These are phyloP conservation scores for Aegotheles bennettii DNA, from an alignment of 2,113 vertebrate genomes.

Conservation along the genomic window DNA sequence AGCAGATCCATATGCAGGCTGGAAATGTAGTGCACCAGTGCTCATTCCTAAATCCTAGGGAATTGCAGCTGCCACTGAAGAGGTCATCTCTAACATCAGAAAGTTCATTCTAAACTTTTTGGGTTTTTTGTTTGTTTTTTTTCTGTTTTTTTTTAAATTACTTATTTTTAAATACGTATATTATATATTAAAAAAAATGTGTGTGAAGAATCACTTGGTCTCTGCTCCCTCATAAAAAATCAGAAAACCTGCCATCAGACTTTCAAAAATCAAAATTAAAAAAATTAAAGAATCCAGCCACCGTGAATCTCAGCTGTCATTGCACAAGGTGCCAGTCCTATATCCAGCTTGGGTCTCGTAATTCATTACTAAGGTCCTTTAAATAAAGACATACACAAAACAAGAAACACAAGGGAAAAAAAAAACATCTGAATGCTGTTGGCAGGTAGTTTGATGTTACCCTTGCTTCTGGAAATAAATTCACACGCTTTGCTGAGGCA, in stretches of 20 bases:
- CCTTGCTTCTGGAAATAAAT: not conserved
- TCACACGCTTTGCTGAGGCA: not conserved
- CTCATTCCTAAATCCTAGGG: not conserved
- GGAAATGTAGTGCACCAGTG: not conserved
- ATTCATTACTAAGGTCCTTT: not conserved
- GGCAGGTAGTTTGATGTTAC: not conserved
- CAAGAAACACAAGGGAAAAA: not conserved
- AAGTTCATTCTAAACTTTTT: not conserved
- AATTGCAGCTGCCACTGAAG: not conserved
- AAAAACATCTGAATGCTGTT: not conserved
- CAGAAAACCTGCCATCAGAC: not conserved
- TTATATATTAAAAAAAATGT: not conserved
- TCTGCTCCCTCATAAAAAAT: not conserved
- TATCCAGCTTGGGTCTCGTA: not conserved
- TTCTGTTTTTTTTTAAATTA: too few relatives aligned
- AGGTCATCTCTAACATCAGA: not conserved
- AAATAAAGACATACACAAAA: not conserved
- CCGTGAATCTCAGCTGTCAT: not conserved
- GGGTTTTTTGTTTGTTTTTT: too few relatives aligned
- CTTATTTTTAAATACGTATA: not conserved
- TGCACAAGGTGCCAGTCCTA: not conserved
- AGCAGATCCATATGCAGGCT: not conserved
- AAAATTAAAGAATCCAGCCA: not conserved
- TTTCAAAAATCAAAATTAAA: not conserved
- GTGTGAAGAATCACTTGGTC: not conserved